Evolutionary conservation across 2,888 invertebrate genomes (phyloP).

Genomic region (Psylliodes chrysocephalus): DNA sequence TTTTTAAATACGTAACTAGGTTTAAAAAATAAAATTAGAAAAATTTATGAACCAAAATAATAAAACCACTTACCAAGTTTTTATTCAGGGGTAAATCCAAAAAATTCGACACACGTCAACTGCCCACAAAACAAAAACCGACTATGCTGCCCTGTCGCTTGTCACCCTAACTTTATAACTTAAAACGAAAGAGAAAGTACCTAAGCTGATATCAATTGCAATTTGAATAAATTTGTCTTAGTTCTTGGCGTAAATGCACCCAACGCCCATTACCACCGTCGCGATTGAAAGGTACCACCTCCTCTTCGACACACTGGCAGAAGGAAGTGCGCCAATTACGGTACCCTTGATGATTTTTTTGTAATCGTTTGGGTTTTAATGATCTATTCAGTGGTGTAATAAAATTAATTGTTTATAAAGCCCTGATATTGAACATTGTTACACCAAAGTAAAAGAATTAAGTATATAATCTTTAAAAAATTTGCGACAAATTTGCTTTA

Average conservation of each 20-base stretch:
- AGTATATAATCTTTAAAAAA: too few species aligned
- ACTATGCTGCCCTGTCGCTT: slow-evolving; percentile 16
- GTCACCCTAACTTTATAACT: slow-evolving; percentile 38
- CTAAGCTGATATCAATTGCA: slow-evolving; percentile 14
- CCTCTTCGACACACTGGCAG: slow-evolving; percentile 8
- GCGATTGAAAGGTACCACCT: slow-evolving; percentile 16
- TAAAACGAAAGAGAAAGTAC: slow-evolving; percentile 38
- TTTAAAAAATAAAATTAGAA: not conserved
- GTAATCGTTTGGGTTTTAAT: slow-evolving; percentile 1
- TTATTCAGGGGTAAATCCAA: slow-evolving; percentile 7
- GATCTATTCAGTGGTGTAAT: not conserved
- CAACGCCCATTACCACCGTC: slow-evolving; percentile 12
- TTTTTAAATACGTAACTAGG: not conserved
- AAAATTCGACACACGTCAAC: not conserved
- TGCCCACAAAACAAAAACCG: slow-evolving; percentile 26
- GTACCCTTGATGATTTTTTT: slow-evolving; percentile 17
- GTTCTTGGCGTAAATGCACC: slow-evolving; percentile 23
- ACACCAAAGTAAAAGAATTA: too few species aligned
- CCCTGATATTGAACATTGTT: too few species aligned
- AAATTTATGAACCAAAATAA: too few species aligned
- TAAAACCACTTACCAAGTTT: slow-evolving; percentile 3
- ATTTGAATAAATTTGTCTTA: slow-evolving; percentile 21
- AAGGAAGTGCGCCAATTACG: slow-evolving; percentile 26
- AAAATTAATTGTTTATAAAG: too few species aligned
- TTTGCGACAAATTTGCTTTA: too few species aligned